Percentiles rank a stretch among this genome's conserved stretches.
phyloP scores from a whole-genome alignment of 2,888 invertebrate genomes.

The Epinotia demarniana region DNA sequence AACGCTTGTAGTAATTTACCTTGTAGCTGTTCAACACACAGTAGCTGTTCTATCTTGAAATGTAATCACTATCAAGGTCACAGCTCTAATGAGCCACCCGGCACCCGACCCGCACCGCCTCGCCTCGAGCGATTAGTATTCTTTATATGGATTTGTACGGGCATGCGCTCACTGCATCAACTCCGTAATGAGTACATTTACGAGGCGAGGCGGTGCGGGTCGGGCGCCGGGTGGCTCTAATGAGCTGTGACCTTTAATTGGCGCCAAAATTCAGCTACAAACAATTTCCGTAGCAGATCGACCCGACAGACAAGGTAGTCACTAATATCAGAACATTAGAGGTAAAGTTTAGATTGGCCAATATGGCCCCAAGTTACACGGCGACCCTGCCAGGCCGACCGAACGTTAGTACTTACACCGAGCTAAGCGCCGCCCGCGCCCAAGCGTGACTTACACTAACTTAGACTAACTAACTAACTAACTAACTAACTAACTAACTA shows the following conservation, averaged over 20 bases:
- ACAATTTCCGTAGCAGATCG: not conserved
- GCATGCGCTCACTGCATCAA: no score
- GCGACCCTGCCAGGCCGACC: not conserved
- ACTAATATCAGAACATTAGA: not conserved
- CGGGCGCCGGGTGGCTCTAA: no score
- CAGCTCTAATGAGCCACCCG: no score
- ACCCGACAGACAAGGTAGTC: not conserved
- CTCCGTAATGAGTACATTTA: no score
- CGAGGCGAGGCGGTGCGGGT: no score
- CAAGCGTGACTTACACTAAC: slow-evolving; percentile 44
- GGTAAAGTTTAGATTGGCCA: not conserved
- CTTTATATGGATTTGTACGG: no score
- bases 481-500: slow-evolving; percentile 64
- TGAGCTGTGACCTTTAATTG: no score
- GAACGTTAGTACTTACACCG: slow-evolving; percentile 5
- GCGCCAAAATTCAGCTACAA: not conserved
- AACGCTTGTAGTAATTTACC: not conserved
- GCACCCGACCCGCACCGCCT: no score
- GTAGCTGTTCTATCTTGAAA: not conserved
- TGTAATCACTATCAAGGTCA: not conserved
- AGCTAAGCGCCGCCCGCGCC: slow-evolving; percentile 18
- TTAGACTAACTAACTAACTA: slow-evolving; percentile 47
- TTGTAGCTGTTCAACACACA: no score
- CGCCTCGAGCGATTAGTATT: no score
- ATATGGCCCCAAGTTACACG: not conserved